Evolutionary conservation across 2,797 vertebrate genomes (phyloP).

Genomic region (Centroberyx gerrardi): DNA sequence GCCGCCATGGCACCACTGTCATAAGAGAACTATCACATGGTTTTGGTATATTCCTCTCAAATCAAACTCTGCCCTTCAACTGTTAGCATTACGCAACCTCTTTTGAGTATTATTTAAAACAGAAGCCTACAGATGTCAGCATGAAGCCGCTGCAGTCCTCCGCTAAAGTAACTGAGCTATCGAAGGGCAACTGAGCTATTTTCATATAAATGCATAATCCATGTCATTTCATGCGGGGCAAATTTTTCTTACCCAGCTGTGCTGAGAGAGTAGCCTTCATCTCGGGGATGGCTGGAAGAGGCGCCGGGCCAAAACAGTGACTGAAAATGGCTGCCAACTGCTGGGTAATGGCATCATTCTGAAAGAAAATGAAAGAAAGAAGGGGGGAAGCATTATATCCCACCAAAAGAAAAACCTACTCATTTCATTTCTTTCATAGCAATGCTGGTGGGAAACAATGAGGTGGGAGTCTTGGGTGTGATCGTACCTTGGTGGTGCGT

Average conservation of each 20-base stretch:
- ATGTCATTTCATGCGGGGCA: background rate
- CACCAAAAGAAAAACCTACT: background rate
- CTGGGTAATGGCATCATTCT: constrained; percentile 94
- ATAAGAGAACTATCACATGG: no score
- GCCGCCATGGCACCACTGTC: no score
- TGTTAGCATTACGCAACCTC: no score
- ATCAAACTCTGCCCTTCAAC: no score
- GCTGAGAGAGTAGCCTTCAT: constrained; percentile 91
- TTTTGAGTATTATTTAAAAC: no score
- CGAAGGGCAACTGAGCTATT: background rate
- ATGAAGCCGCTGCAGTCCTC: no score
- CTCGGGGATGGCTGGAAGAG: constrained; percentile 91
- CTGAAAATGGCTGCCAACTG: constrained; percentile 93
- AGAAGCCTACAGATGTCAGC: no score
- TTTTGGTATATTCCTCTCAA: no score
- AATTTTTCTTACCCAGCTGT: constrained; percentile 82
- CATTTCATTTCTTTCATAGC: background rate
- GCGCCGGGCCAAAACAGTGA: constrained; percentile 93
- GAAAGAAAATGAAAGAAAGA: constrained; percentile 34
- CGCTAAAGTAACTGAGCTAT: no score
- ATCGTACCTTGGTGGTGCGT: constrained; percentile 91
- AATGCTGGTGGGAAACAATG: background rate
- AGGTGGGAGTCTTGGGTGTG: background rate
- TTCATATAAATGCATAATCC: no score
- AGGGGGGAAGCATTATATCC: constrained; percentile 8